A percentile compares a stretch with the other conserved stretches of the same genome.
Evolutionary conservation across 2,888 invertebrate species (phyloP).

Genomic region (Tiphia femorata): DNA sequence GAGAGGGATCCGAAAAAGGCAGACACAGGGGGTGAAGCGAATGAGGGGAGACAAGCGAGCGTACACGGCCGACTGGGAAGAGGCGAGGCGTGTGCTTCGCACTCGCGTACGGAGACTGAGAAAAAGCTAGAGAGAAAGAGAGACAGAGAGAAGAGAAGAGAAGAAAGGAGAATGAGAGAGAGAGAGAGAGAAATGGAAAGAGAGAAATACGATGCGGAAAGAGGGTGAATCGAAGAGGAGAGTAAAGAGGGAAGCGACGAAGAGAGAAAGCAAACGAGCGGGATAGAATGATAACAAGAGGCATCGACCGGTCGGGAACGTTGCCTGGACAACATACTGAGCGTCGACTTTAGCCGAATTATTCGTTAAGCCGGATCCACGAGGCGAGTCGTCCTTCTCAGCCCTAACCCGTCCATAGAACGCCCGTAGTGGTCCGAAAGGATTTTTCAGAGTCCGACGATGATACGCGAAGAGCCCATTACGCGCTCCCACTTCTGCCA

Average conservation of each 20-base stretch:
- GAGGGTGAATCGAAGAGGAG: slow-evolving; percentile 6
- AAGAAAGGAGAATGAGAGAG: slow-evolving; percentile 28
- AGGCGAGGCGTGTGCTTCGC: too few species aligned
- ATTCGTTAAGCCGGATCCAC: slow-evolving; percentile 38
- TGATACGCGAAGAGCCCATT: too few species aligned
- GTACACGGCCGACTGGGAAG: too few species aligned
- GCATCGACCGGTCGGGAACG: slow-evolving; percentile 49
- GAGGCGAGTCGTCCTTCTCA: slow-evolving; percentile 10
- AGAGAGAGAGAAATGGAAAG: slow-evolving; percentile 25
- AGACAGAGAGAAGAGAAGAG: slow-evolving; percentile 8
- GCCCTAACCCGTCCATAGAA: too few species aligned
- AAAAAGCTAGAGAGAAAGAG: slow-evolving; percentile 4
- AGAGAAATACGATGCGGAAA: too few species aligned
- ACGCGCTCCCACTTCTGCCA: too few species aligned
- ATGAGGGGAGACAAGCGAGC: slow-evolving; percentile 11
- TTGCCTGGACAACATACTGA: slow-evolving; percentile 46
- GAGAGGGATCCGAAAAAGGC: background rate
- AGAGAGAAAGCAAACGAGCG: slow-evolving; percentile 9
- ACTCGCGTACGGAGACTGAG: slow-evolving; percentile 5
- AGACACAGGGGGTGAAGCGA: slow-evolving; percentile 4
- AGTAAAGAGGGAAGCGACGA: slow-evolving; percentile 14
- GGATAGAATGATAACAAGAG: slow-evolving; percentile 43
- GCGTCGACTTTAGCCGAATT: slow-evolving; percentile 40
- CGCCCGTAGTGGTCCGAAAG: too few species aligned
- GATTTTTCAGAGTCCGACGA: too few species aligned